Percentiles rank a stretch among this genome's conserved stretches.
Conservation (phyloP, 2,888 invertebrate species). For the Ariolimax columbianus region DNA sequence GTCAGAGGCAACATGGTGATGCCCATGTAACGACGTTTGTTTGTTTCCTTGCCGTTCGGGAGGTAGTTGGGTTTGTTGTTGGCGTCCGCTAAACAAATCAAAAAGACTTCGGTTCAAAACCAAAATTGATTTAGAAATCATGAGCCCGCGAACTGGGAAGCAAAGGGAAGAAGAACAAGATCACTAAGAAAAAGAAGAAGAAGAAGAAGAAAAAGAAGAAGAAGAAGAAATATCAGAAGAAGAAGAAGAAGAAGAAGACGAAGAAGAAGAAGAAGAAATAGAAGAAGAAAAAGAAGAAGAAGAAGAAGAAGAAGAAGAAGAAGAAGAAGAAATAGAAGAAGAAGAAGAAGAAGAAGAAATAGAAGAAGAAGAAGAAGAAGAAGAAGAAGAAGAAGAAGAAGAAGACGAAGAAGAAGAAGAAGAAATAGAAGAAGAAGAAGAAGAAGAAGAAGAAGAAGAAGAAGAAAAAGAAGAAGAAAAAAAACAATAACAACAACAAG, state of each 20-base stretch:
- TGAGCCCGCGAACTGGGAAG: too few species aligned
- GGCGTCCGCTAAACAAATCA: constrained; percentile 40
- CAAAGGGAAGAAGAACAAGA: too few species aligned
- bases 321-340: background rate
- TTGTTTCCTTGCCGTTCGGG: constrained; percentile 51
- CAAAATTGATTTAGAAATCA: too few species aligned
- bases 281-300: background rate
- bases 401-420: background rate
- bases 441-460: background rate
- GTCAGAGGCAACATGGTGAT: constrained; percentile 93
- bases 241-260: background rate
- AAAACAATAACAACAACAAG: background rate
- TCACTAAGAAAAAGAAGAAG: too few species aligned
- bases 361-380: background rate
- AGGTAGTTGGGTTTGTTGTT: constrained; percentile 47
- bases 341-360: background rate
- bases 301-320: background rate
- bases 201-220: too few species aligned
- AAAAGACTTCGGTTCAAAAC: too few species aligned
- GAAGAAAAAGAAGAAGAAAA: background rate
- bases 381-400: background rate
- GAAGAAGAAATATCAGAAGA: too few species aligned
- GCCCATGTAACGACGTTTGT: constrained; percentile 85
- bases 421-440: background rate
- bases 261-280: background rate